Evolutionary conservation across 2,113 vertebrate genomes (phyloP).

Genomic region (Melozone crissalis): DNA sequence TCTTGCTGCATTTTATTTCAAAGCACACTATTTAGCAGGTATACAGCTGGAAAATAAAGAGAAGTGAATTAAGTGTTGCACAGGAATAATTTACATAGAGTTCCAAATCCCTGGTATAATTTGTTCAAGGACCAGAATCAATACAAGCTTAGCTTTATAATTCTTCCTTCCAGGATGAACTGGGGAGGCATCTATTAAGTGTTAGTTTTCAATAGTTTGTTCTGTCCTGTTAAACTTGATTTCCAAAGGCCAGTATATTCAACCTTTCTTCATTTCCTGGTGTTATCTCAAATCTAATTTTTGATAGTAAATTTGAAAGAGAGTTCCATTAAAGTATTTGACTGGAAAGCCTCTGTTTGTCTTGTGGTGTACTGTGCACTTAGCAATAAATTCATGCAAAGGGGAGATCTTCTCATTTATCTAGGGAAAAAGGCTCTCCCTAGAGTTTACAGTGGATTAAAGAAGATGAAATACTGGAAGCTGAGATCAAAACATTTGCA

Average conservation of each 20-base stretch:
- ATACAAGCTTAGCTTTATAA: neutral
- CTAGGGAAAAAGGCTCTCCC: neutral
- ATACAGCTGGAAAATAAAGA: constrained; percentile 23
- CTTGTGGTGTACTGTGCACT: neutral
- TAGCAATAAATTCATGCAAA: neutral
- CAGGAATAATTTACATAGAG: neutral
- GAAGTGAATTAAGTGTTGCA: constrained; percentile 15
- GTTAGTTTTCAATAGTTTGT: neutral
- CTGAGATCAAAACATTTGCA: neutral
- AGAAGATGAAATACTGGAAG: neutral
- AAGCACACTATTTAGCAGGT: neutral
- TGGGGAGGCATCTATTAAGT: neutral
- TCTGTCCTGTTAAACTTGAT: neutral
- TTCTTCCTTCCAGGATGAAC: neutral
- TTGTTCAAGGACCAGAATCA: neutral
- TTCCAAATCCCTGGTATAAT: neutral
- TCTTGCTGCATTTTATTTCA: constrained; percentile 24
- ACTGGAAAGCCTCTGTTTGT: neutral
- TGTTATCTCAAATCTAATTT: neutral
- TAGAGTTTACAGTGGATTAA: neutral
- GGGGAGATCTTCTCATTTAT: neutral
- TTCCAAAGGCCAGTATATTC: neutral
- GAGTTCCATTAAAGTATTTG: neutral
- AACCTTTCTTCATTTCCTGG: neutral
- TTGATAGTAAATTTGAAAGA: neutral